Evolutionary conservation across 2,113 vertebrate genomes (phyloP), one percentile per base, ranked within the genome.

Genomic region (Gobius niger): DNA sequence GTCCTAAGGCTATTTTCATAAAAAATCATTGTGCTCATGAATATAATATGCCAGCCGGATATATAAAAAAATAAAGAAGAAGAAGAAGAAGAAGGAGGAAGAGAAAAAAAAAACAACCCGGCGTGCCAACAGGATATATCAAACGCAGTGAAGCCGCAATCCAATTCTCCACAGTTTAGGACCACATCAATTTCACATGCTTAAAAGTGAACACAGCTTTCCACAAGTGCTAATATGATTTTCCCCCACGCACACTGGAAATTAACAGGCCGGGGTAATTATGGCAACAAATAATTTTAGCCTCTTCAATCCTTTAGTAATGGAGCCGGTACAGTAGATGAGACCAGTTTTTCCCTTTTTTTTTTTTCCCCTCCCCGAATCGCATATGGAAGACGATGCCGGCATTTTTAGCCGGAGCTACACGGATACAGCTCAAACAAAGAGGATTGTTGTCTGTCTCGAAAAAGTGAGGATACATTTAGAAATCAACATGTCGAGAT

Each of bases 1-100:
- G 85, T 92, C 91, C 88, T 91, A 77, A 73, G 89, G 89, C 88
- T 92, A 91, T 92, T 93, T 91, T 90, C 88, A 89, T 88, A 89
- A 88, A 57, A 34, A 92, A 93, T 89, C 89, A 92, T 86, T 86
- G 90, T 82, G 86, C 88, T 89, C 88, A 86, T 90, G 87, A 88
- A 89, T 89, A 90, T 85, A 88, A 89, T 82, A 86, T 86, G 82
- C 84, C 80, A 85, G 70, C 71, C 67, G 75, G 87, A 88, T 78
- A 83, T 71, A 62, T 19, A 53, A 53, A 19, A 52, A 9, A 14
- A 42, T 41, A 44, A 84, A 87, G 87, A 88, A 90, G 74, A 85
- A 81, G 7, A 5, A 12, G 16, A 84, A 88, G 87, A 87, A 90
- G 77, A 87, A 83, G 24, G 41, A 44, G 83, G 87, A 88, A 88